Evolutionary conservation across 2,888 invertebrate genomes (phyloP).

Genomic region (Icerya purchasi): DNA sequence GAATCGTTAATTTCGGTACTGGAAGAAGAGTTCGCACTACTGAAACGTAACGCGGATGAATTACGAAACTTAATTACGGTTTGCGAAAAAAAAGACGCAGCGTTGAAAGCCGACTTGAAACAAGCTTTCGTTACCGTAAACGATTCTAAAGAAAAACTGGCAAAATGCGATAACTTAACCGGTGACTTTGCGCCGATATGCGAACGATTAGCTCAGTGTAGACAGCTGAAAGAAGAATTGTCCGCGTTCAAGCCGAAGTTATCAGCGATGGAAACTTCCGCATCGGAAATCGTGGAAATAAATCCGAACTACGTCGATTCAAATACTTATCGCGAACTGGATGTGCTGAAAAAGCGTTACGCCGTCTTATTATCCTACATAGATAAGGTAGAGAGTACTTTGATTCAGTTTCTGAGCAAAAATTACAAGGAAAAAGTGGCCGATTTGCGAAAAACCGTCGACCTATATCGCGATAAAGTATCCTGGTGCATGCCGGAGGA

Average conservation of each 20-base stretch:
- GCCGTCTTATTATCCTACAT: constrained; percentile 56
- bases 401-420: constrained; percentile 65
- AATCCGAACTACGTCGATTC: constrained; percentile 62
- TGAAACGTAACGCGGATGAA: constrained; percentile 48
- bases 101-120: constrained; percentile 48
- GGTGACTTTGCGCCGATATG: constrained; percentile 67
- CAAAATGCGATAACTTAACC: constrained; percentile 71
- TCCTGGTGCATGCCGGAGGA: constrained; percentile 78
- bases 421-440: constrained; percentile 65
- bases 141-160: constrained; percentile 56
- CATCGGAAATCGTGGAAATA: constrained; percentile 44
- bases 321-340: constrained; percentile 56
- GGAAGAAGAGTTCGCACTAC: constrained; percentile 51
- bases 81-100: constrained; percentile 50
- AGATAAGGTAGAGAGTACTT: constrained; percentile 52
- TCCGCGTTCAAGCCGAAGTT: constrained; percentile 43
- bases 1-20: constrained; percentile 41
- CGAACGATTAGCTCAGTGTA: constrained; percentile 51
- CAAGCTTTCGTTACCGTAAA: constrained; percentile 43
- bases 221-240: constrained; percentile 47
- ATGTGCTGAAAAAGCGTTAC: constrained; percentile 59
- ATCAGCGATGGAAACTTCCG: constrained; percentile 41
- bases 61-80: constrained; percentile 49
- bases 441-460: constrained; percentile 56
- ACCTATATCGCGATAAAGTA: constrained; percentile 66